Evolutionary conservation across 2,113 vertebrate species (phyloP).

Genomic region (Indicator maculatus): DNA sequence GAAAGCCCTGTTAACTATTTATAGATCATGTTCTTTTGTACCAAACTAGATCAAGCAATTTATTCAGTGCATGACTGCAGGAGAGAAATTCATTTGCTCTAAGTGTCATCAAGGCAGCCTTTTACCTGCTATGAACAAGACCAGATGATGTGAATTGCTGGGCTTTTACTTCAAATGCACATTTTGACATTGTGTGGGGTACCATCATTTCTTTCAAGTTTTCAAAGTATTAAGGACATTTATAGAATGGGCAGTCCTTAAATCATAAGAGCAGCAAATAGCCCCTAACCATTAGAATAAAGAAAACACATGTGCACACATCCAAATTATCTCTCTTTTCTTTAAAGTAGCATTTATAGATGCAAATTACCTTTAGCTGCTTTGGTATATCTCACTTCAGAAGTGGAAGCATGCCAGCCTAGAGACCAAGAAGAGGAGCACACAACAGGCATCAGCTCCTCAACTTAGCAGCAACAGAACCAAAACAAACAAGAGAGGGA

Average conservation of each 20-base stretch:
- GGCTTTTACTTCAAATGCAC: conserved; percentile 62
- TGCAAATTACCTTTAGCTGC: conserved; percentile 39
- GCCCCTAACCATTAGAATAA: conserved; percentile 34
- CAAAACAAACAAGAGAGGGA: conserved; percentile 7
- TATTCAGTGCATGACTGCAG: conserved; percentile 64
- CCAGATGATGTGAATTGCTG: conserved; percentile 52
- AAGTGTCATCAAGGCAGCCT: conserved; percentile 67
- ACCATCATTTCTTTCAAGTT: conserved; percentile 52
- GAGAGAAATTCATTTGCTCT: conserved; percentile 68
- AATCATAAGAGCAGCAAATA: conserved; percentile 32
- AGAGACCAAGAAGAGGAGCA: background rate
- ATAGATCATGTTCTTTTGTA: conserved; percentile 67
- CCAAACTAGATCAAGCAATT: conserved; percentile 64
- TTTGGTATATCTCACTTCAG: background rate
- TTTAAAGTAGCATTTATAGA: conserved; percentile 18
- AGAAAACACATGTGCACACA: conserved; percentile 3
- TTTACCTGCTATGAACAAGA: conserved; percentile 66
- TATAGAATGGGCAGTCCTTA: conserved; percentile 37
- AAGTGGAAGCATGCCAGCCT: background rate
- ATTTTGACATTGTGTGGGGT: conserved; percentile 46
- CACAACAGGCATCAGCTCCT: conserved; percentile 2
- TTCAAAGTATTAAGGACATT: conserved; percentile 57
- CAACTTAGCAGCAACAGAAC: conserved; percentile 10
- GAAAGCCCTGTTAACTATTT: conserved; percentile 71
- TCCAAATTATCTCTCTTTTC: conserved; percentile 22